These are phyloP conservation scores for Nerophis lumbriciformis DNA, from an alignment of 2,113 vertebrate species.

Conservation along the genomic window DNA sequence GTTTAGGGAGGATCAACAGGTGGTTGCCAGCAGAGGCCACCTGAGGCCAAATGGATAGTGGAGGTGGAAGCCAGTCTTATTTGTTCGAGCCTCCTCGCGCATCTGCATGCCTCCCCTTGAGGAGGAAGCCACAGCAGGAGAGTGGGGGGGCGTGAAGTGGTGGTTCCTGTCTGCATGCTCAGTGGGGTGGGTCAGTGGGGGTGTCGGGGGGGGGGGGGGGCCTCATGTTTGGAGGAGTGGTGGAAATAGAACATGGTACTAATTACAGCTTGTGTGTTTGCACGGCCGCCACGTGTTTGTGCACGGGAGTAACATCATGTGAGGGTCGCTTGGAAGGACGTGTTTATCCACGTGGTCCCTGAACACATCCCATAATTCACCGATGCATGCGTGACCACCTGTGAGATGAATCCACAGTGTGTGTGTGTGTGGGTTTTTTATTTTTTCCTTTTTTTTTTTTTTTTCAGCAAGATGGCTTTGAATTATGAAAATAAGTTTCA, in stretches of 20 bases:
- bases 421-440: not conserved
- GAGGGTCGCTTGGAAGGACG: conserved; percentile 38
- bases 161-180: conserved; percentile 39
- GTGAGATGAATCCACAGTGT: conserved; percentile 6
- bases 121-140: conserved; percentile 44
- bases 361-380: conserved; percentile 27
- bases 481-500: conserved; percentile 2
- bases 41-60: conserved; percentile 66
- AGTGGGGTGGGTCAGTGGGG: conserved; percentile 25
- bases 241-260: conserved; percentile 62
- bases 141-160: conserved; percentile 24
- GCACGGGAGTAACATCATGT: conserved; percentile 58
- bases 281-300: conserved; percentile 56
- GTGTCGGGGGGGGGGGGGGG: not conserved
- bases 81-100: conserved; percentile 70
- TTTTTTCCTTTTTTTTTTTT: not conserved
- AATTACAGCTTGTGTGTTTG: conserved; percentile 55
- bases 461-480: not conserved
- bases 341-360: conserved; percentile 49
- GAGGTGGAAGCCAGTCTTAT: conserved; percentile 64
- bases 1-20: conserved; percentile 74
- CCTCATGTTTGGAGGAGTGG: conserved; percentile 6
- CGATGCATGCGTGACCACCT: not conserved
- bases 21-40: conserved; percentile 67
- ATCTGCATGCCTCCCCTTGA: conserved; percentile 61